Evolutionary conservation across 2,888 invertebrate genomes (phyloP).

Genomic region (Orgyia antiqua): DNA sequence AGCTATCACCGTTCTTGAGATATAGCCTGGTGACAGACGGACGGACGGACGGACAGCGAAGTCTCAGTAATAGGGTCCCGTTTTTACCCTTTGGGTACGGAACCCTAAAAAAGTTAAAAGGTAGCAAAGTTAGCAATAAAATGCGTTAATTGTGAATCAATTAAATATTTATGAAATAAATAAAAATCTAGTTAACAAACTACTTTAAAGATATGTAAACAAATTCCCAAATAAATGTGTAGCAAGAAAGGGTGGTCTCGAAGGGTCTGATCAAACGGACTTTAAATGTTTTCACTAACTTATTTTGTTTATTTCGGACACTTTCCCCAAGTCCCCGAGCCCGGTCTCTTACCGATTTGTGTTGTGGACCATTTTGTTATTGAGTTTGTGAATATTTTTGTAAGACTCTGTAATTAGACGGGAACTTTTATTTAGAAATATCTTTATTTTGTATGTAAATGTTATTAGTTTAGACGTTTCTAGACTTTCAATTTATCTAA

Average conservation of each 20-base stretch:
- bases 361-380: conserved; percentile 14
- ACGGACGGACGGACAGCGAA: too few relatives aligned
- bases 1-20: too few relatives aligned
- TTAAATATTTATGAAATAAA: neutral
- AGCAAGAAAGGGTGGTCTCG: conserved; percentile 14
- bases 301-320: conserved; percentile 24
- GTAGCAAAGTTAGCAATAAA: too few relatives aligned
- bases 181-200: too few relatives aligned
- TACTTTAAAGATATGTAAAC: too few relatives aligned
- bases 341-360: conserved; percentile 16
- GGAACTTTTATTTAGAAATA: conserved; percentile 11
- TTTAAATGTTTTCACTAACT: conserved; percentile 24
- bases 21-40: too few relatives aligned
- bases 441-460: neutral
- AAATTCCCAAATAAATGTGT: neutral
- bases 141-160: too few relatives aligned
- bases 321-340: conserved; percentile 6
- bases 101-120: too few relatives aligned
- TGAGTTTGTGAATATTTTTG: conserved; percentile 15
- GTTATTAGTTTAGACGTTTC: conserved; percentile 1
- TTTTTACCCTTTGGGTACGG: too few relatives aligned
- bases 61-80: too few relatives aligned
- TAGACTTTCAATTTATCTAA: too few relatives aligned
- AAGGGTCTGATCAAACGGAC: conserved; percentile 21
- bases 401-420: conserved; percentile 12